Evolutionary conservation across 2,113 vertebrate species (phyloP), one percentile per base, ranked within the genome.

Genomic region (Mugil cephalus): DNA sequence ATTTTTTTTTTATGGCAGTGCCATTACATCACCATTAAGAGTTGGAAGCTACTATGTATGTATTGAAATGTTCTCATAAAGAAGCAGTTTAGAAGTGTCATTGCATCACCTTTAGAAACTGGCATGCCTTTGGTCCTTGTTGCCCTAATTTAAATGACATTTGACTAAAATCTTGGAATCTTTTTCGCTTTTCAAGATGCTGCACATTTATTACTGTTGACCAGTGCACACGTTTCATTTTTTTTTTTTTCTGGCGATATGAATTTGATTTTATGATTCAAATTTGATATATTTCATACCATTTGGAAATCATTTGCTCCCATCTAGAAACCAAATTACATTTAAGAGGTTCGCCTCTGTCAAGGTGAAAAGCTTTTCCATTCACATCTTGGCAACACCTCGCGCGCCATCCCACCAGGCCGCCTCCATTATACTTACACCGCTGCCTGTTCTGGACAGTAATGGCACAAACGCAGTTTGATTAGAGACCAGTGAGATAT

Each of bases 401-500:
- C 36, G 15, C 68, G 84, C 40, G 43, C 52, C 68, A 65, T 78
- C 84, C 87, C 87, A 65, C 69, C 15, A 24, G 79, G 56, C 69
- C 67, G 24, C 77, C 82, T 77, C 83, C 79, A 83, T 89, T 86
- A 88, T 65, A 38, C 79, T 68, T 84, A 76, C 77, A 63, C 79
- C 17, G 67, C n/a, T 43, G 78, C 47, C 73, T 63, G 64, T 39
- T 76, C 48, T 8, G 40, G 85, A 80, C 83, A 80, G 84, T 87
- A 87, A 90, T 85, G 77, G 79, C 72, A 63, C 80, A 77, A 87
- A 89, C 87, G 51, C 77, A 82, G 77, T 83, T 87, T 90, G 91
- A 89, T 90, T 91, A 88, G 79, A 83, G 80, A 83, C 77, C 80
- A 83, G 87, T 87, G 86, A 91, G 90, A 90, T 90, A 92, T 90